Percentiles rank a stretch among this genome's conserved stretches.
Evolutionary conservation across 1,140 invertebrate species (phyloP).

Genomic region (Octopus bimaculoides): DNA sequence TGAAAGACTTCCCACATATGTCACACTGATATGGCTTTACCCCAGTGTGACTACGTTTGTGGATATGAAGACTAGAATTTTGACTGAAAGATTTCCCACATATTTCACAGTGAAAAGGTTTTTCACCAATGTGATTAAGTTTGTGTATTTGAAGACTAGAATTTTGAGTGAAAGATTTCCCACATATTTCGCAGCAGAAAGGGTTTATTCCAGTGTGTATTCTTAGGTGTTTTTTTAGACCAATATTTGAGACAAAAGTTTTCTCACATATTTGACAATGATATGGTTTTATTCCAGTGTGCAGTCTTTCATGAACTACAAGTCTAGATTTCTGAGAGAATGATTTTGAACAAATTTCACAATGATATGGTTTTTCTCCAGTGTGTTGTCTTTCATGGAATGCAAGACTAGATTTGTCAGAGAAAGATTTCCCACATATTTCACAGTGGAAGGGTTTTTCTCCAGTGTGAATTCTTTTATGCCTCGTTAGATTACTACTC

Average conservation of each 20-base stretch:
- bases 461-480: too few relatives aligned
- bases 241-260: neutral
- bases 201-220: neutral
- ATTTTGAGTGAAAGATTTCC: neutral
- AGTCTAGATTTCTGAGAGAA: too few relatives aligned
- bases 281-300: neutral
- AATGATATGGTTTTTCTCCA: too few relatives aligned
- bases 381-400: too few relatives aligned
- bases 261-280: slow-evolving; percentile 9
- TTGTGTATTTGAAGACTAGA: neutral
- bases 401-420: too few relatives aligned
- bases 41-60: slow-evolving; percentile 10
- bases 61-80: neutral
- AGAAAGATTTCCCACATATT: too few relatives aligned
- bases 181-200: neutral
- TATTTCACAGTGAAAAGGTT: slow-evolving; percentile 4
- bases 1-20: slow-evolving; percentile 11
- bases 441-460: too few relatives aligned
- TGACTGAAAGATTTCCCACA: slow-evolving; percentile 6
- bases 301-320: too few relatives aligned
- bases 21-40: slow-evolving; percentile 7
- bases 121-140: neutral
- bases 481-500: too few relatives aligned
- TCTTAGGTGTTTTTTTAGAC: neutral
- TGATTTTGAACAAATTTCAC: too few relatives aligned